phyloP scores from a whole-genome alignment of 2,113 vertebrate species.

The Xiphias gladius region DNA sequence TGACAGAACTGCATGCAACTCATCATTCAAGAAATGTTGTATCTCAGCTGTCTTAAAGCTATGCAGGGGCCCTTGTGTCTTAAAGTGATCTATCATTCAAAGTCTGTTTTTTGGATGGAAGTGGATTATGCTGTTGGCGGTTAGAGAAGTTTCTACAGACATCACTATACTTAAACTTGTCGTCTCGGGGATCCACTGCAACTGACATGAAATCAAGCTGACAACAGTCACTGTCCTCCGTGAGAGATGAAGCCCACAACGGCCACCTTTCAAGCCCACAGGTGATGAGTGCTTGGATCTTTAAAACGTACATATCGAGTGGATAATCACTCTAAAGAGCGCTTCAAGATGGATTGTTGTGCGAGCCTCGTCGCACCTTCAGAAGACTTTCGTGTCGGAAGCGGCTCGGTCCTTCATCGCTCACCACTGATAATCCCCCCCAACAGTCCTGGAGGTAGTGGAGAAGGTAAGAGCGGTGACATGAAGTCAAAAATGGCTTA shows the following conservation, averaged over 20 bases:
- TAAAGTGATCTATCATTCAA: no score
- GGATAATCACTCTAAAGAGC: constrained; percentile 15
- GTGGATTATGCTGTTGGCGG: no score
- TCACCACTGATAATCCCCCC: constrained; percentile 38
- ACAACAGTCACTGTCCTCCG: no score
- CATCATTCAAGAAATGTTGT: no score
- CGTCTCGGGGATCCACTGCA: neutral
- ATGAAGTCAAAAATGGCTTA: constrained; percentile 46
- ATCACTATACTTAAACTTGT: no score
- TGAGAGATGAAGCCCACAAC: constrained; percentile 10
- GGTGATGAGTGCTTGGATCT: constrained; percentile 9
- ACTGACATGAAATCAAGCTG: neutral
- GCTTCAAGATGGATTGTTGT: constrained; percentile 1
- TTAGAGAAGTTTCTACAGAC: no score
- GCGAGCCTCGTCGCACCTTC: constrained; percentile 26
- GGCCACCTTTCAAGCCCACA: neutral
- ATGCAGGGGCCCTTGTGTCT: no score
- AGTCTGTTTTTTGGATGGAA: no score
- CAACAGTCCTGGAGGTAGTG: constrained; percentile 36
- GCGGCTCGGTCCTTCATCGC: constrained; percentile 41
- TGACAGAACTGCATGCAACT: no score
- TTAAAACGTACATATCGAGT: neutral
- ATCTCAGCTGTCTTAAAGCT: no score
- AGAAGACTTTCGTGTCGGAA: constrained; percentile 43
- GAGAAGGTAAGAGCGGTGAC: constrained; percentile 36